Evolutionary conservation across 1,140 invertebrate genomes (phyloP).

Genomic region (Pinna nobilis): DNA sequence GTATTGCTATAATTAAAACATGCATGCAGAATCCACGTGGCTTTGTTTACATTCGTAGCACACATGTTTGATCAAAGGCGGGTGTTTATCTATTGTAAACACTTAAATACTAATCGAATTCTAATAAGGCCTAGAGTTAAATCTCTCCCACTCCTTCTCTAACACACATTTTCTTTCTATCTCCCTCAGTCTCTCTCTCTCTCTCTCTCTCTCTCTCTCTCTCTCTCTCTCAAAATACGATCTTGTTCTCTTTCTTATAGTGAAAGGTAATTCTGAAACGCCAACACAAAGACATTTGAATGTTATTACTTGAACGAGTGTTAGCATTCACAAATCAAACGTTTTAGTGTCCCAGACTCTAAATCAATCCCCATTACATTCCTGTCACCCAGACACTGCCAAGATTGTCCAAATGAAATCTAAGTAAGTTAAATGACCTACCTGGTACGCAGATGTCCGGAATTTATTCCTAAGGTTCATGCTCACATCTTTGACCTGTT

Average conservation of each 20-base stretch:
- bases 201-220: no score
- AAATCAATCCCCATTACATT: neutral
- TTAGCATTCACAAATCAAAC: neutral
- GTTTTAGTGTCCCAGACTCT: neutral
- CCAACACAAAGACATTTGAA: constrained; percentile 3
- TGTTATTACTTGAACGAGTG: neutral
- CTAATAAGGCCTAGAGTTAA: neutral
- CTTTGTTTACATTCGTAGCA: constrained; percentile 23
- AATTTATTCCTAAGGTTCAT: constrained; percentile 54
- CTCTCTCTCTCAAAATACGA: neutral
- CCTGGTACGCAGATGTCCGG: constrained; percentile 57
- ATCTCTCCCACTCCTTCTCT: no score
- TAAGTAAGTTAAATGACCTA: constrained; percentile 17
- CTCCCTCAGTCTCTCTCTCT: no score
- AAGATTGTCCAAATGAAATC: neutral
- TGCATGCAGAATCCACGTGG: constrained; percentile 29
- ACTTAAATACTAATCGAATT: neutral
- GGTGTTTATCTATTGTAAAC: neutral
- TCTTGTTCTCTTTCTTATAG: neutral
- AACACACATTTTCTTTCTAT: no score
- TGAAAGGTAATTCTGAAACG: constrained; percentile 2
- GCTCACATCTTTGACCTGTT: constrained; percentile 59
- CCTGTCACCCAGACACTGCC: neutral
- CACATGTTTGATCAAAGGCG: neutral
- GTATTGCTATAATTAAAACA: constrained; percentile 20